These are phyloP conservation scores for Pandemis heparana DNA, from an alignment of 2,888 invertebrate genomes.

Conservation along the genomic window DNA sequence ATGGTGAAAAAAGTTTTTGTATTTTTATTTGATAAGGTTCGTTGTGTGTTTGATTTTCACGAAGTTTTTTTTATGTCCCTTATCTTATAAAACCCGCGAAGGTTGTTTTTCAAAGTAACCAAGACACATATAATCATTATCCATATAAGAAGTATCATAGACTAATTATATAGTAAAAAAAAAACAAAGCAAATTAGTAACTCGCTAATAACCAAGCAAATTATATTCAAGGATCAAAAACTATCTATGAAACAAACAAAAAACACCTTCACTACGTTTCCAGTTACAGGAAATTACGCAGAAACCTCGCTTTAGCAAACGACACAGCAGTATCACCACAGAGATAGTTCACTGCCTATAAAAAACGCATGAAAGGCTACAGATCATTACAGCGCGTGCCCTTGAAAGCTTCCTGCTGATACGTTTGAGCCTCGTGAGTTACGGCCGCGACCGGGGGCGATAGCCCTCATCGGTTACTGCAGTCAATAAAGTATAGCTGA, in stretches of 20 bases:
- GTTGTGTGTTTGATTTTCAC: too few species aligned
- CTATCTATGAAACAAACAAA: neutral
- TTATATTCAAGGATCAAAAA: neutral
- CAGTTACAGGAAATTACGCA: neutral
- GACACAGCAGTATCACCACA: neutral
- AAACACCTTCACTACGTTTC: neutral
- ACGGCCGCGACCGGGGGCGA: conserved; percentile 11
- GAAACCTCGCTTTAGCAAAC: neutral
- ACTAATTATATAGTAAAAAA: neutral
- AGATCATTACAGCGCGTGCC: conserved; percentile 16
- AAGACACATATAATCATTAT: too few species aligned
- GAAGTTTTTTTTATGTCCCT: neutral
- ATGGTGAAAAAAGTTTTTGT: neutral
- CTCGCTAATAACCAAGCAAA: neutral
- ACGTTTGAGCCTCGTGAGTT: conserved; percentile 11
- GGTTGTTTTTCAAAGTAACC: too few species aligned
- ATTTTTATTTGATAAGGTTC: neutral
- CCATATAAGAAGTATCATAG: too few species aligned
- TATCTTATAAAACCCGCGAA: too few species aligned
- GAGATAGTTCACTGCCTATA: conserved; percentile 25
- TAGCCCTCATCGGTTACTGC: conserved; percentile 22
- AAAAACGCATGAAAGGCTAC: conserved; percentile 18
- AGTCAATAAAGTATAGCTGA: conserved; percentile 16
- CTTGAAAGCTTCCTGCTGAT: conserved; percentile 28
- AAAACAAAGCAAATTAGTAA: neutral